Conservation (phyloP, 1,140 invertebrate genomes). For the Agrilus planipennis region DNA sequence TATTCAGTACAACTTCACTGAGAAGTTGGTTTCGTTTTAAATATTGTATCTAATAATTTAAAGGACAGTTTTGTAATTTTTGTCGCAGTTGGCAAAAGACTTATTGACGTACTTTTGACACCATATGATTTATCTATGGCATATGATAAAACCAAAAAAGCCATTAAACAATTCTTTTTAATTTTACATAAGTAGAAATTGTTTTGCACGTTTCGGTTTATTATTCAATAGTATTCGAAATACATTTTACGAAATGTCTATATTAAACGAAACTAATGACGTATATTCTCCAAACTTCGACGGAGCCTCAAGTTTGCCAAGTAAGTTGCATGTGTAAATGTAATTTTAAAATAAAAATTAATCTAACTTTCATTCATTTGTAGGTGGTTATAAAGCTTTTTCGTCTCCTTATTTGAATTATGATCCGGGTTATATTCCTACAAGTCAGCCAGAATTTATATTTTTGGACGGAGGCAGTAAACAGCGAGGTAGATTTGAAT, state of each 20-base stretch:
- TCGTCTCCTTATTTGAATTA: constrained; percentile 88
- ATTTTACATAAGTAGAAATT: neutral
- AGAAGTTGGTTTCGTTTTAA: no score
- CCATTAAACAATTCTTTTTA: neutral
- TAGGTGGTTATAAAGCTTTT: constrained; percentile 32
- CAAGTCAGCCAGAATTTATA: constrained; percentile 82
- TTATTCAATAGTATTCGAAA: constrained; percentile 1
- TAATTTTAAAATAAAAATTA: neutral
- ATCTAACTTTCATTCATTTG: constrained; percentile 11
- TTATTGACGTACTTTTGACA: neutral
- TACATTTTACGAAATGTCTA: constrained; percentile 6
- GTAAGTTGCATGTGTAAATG: constrained; percentile 11
- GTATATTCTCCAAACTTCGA: constrained; percentile 17
- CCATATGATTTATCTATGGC: neutral
- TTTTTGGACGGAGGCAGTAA: constrained; percentile 78
- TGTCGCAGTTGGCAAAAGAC: neutral
- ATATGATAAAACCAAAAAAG: constrained; percentile 1
- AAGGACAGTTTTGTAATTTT: no score
- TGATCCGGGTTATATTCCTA: constrained; percentile 71
- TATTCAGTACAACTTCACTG: no score
- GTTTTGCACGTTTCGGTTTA: no score
- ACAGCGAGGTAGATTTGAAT: constrained; percentile 70
- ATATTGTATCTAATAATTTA: no score
- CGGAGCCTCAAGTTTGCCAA: constrained; percentile 11
- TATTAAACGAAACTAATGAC: constrained; percentile 22